phyloP scores from a whole-genome alignment of 1,140 invertebrate species.

The Drosophila orena region DNA sequence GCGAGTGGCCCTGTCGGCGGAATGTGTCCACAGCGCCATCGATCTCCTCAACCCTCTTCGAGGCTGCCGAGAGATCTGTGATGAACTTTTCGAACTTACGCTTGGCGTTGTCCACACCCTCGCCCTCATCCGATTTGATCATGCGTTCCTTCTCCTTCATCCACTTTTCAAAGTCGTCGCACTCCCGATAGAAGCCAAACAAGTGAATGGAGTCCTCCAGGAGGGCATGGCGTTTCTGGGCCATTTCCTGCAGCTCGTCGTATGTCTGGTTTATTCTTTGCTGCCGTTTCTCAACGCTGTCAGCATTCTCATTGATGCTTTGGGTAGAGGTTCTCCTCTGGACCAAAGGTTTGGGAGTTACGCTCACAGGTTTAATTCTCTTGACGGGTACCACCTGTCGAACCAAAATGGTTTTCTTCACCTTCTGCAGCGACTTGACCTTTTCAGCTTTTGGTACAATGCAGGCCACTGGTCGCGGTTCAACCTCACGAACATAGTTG shows the following conservation, averaged over 20 bases:
- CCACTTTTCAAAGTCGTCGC: constrained; percentile 99
- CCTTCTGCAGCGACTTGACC: constrained; percentile 92
- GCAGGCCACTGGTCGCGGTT: constrained; percentile 92
- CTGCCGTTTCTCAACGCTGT: constrained; percentile 93
- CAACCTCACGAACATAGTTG: constrained; percentile 97
- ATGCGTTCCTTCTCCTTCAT: constrained; percentile 97
- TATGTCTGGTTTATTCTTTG: constrained; percentile 93
- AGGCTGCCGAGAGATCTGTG: constrained; percentile 97
- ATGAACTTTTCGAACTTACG: constrained; percentile 98
- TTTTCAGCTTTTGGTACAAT: constrained; percentile 93
- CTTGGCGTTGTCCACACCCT: constrained; percentile 96
- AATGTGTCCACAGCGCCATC: constrained; percentile 95
- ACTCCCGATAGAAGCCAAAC: constrained; percentile 98
- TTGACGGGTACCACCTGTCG: constrained; percentile 92
- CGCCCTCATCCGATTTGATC: constrained; percentile 91
- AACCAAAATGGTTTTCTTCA: constrained; percentile 95
- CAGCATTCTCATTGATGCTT: constrained; percentile 85
- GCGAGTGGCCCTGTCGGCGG: constrained; percentile 93
- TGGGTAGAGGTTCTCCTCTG: constrained; percentile 85
- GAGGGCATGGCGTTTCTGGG: constrained; percentile 91
- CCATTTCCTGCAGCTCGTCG: constrained; percentile 92
- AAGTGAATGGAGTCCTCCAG: constrained; percentile 96
- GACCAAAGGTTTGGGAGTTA: constrained; percentile 83
- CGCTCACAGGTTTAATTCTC: constrained; percentile 86
- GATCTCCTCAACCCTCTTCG: constrained; percentile 94